phyloP scores from a whole-genome alignment of 92 coral and sea anemone genomes.

The Epizoanthus illoricatus region DNA sequence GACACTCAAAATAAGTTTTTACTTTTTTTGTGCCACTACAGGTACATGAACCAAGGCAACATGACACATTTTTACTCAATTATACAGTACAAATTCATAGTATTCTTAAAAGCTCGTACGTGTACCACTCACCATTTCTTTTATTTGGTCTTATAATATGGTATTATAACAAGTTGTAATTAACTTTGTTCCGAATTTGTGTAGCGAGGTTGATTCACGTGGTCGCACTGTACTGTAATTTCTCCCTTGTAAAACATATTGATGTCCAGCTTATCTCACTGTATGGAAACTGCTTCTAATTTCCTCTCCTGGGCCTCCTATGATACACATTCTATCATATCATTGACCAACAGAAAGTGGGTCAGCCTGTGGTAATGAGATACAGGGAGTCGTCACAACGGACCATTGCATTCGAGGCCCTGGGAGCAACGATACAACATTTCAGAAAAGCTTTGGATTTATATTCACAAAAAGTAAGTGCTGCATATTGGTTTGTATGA shows the following conservation, averaged over 20 bases:
- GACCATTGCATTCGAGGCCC: constrained; percentile 77
- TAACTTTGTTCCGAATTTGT: background rate
- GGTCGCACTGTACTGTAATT: background rate
- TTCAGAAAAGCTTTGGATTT: constrained; percentile 72
- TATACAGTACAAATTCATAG: too few species aligned
- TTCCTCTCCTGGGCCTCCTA: background rate
- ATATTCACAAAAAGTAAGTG: constrained; percentile 76
- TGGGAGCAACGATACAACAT: constrained; percentile 85
- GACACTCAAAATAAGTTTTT: too few species aligned
- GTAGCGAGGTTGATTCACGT: background rate
- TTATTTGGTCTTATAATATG: too few species aligned
- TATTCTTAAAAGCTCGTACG: too few species aligned
- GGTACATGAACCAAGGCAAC: too few species aligned
- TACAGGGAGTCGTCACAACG: constrained; percentile 67
- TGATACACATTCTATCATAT: background rate
- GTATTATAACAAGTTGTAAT: too few species aligned
- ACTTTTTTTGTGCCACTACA: too few species aligned
- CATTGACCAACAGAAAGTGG: constrained; percentile 68
- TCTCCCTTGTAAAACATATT: background rate
- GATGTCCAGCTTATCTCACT: background rate
- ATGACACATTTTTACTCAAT: too few species aligned
- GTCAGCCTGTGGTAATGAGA: constrained; percentile 80
- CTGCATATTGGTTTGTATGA: background rate
- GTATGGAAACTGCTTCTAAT: background rate
- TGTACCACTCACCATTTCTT: too few species aligned